Conservation (phyloP, 2,888 invertebrate species). For the Drosophila greeni region DNA sequence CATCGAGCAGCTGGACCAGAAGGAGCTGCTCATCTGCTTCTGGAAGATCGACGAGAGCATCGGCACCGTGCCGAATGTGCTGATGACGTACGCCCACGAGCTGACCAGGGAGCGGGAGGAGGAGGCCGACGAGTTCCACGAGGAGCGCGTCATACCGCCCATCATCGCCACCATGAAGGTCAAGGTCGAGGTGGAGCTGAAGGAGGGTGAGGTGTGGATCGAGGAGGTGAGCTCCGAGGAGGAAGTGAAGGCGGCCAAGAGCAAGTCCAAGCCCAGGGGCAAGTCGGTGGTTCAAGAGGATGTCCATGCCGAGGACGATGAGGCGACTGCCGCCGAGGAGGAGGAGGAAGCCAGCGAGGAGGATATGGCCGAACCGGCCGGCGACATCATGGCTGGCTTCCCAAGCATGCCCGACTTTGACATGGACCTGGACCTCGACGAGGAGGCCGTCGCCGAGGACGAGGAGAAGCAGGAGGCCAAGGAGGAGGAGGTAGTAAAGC, state of each 20-base stretch:
- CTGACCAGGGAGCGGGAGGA: slow-evolving; percentile 65
- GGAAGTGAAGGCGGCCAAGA: slow-evolving; percentile 24
- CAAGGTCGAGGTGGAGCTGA: slow-evolving; percentile 61
- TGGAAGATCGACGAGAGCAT: slow-evolving; percentile 76
- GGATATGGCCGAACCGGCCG: slow-evolving; percentile 53
- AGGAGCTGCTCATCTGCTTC: slow-evolving; percentile 76
- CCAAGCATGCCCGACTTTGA: slow-evolving; percentile 48
- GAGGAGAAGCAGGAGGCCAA: slow-evolving; percentile 53
- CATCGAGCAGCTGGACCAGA: slow-evolving; percentile 73
- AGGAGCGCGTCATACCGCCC: slow-evolving; percentile 63
- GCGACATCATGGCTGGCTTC: slow-evolving; percentile 19
- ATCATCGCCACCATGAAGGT: slow-evolving; percentile 71
- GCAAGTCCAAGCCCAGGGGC: slow-evolving; percentile 31
- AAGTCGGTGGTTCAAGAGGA: slow-evolving; percentile 45
- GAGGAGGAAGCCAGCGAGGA: slow-evolving; percentile 62
- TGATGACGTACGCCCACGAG: slow-evolving; percentile 67
- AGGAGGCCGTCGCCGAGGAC: slow-evolving; percentile 17
- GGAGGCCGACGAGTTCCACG: slow-evolving; percentile 60
- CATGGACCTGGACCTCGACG: slow-evolving; percentile 47
- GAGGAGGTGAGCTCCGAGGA: slow-evolving; percentile 60
- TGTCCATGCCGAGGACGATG: slow-evolving; percentile 27
- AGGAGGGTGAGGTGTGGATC: slow-evolving; percentile 64
- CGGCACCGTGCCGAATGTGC: slow-evolving; percentile 62
- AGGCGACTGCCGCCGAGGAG: slow-evolving; percentile 30
- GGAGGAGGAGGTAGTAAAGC: slow-evolving; percentile 46